phyloP scores from a whole-genome alignment of 1,140 invertebrate species.

The Aleiodes sp. region DNA sequence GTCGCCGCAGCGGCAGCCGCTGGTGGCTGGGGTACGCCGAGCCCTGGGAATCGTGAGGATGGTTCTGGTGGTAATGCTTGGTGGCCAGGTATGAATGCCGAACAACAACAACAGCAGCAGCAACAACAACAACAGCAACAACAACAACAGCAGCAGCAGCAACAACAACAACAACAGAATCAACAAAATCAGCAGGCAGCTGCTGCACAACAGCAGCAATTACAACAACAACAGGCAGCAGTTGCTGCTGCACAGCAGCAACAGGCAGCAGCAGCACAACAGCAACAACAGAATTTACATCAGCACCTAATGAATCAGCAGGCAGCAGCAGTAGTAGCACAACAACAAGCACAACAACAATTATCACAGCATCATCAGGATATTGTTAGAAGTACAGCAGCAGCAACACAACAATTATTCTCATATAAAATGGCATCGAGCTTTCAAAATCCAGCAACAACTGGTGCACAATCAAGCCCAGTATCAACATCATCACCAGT shows the following conservation, averaged over 20 bases:
- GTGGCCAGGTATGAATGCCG: constrained; percentile 61
- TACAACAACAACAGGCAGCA: constrained; percentile 60
- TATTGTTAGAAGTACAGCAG: constrained; percentile 67
- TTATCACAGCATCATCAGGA: constrained; percentile 61
- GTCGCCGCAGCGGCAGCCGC: constrained; percentile 50
- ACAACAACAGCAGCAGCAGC: constrained; percentile 59
- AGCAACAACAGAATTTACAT: constrained; percentile 66
- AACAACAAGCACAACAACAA: constrained; percentile 52
- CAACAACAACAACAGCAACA: constrained; percentile 55
- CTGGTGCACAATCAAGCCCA: constrained; percentile 63
- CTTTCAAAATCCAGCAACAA: constrained; percentile 76
- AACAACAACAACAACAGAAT: constrained; percentile 64
- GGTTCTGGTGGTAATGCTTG: constrained; percentile 65
- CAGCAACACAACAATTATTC: constrained; percentile 79
- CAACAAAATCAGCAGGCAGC: constrained; percentile 42
- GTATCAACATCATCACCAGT: constrained; percentile 64
- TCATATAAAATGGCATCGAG: constrained; percentile 86
- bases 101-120: constrained; percentile 61
- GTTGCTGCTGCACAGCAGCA: constrained; percentile 56
- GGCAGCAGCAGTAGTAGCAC: constrained; percentile 59
- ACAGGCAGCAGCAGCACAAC: constrained; percentile 66
- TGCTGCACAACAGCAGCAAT: constrained; percentile 57
- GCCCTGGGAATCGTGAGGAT: constrained; percentile 66
- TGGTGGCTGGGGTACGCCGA: constrained; percentile 62
- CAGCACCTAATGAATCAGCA: constrained; percentile 67